A percentile compares a stretch with the other conserved stretches of the same genome.
phyloP scores from a whole-genome alignment of 2,797 vertebrate genomes.

The Manis javanica region DNA sequence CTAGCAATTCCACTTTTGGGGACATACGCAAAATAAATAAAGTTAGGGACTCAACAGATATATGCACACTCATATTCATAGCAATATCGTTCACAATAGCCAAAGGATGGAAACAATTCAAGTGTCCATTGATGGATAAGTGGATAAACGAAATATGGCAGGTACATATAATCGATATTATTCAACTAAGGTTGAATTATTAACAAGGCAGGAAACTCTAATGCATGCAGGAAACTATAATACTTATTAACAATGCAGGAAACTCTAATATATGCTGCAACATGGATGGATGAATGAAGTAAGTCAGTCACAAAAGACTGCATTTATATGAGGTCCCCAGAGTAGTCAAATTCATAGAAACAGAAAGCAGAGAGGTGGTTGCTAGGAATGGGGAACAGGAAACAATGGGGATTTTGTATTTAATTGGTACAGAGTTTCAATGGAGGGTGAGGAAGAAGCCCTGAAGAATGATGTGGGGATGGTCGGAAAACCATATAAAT shows the following conservation, averaged over 20 bases:
- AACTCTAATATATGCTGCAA: neutral
- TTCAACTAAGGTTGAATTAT: neutral
- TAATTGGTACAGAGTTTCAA: neutral
- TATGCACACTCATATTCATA: neutral
- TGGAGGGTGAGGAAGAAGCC: neutral
- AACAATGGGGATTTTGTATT: neutral
- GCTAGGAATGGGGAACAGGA: accelerated
- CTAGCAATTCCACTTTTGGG: neutral
- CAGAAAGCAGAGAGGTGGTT: neutral
- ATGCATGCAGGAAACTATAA: too few species aligned
- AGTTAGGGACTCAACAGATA: neutral
- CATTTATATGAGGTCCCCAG: neutral
- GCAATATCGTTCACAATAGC: neutral
- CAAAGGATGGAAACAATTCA: neutral
- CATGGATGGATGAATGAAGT: neutral
- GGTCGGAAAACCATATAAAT: neutral
- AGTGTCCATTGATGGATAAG: neutral
- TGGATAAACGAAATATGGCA: neutral
- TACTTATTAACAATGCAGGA: neutral
- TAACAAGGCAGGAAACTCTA: neutral
- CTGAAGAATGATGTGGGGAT: neutral
- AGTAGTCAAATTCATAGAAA: neutral
- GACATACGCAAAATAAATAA: neutral
- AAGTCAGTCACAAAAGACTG: neutral
- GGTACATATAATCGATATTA: neutral